A percentile compares a stretch with the other conserved stretches of the same genome.
These are phyloP conservation scores for Myathropa florea DNA, from an alignment of 2,888 invertebrate species.

Conservation along the genomic window DNA sequence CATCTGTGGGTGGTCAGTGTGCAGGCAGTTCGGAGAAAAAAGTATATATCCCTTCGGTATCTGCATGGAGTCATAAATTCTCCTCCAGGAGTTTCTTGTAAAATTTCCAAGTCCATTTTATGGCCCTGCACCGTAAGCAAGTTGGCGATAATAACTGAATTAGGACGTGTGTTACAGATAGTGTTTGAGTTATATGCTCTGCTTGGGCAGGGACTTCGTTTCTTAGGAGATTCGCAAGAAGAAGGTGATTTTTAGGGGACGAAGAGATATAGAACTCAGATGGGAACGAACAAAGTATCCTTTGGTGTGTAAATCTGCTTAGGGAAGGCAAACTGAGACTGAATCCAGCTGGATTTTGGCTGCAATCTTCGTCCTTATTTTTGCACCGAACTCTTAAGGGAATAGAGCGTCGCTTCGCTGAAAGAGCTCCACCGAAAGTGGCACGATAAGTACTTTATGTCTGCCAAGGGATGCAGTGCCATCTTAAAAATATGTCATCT, in stretches of 20 bases:
- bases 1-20: neutral
- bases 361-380: neutral
- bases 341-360: neutral
- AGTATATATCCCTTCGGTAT: slow-evolving; percentile 16
- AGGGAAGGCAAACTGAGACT: neutral
- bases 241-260: slow-evolving; percentile 45
- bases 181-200: slow-evolving; percentile 51
- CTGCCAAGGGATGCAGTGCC: neutral
- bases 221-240: slow-evolving; percentile 21
- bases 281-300: slow-evolving; percentile 9
- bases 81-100: slow-evolving; percentile 48
- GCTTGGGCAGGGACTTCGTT: slow-evolving; percentile 14
- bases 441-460: neutral
- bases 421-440: neutral
- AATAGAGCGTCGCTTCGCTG: neutral
- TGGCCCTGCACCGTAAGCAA: slow-evolving; percentile 68
- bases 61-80: slow-evolving; percentile 47
- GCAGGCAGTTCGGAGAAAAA: slow-evolving; percentile 11
- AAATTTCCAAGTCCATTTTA: slow-evolving; percentile 65
- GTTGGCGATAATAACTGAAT: slow-evolving; percentile 71
- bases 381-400: neutral
- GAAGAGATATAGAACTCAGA: slow-evolving; percentile 51
- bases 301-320: neutral
- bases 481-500: neutral
- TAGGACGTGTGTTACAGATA: slow-evolving; percentile 69